Percentiles rank a stretch among this genome's conserved stretches.
phyloP scores from a whole-genome alignment of 1,140 invertebrate genomes.

The Cyclina sinensis region DNA sequence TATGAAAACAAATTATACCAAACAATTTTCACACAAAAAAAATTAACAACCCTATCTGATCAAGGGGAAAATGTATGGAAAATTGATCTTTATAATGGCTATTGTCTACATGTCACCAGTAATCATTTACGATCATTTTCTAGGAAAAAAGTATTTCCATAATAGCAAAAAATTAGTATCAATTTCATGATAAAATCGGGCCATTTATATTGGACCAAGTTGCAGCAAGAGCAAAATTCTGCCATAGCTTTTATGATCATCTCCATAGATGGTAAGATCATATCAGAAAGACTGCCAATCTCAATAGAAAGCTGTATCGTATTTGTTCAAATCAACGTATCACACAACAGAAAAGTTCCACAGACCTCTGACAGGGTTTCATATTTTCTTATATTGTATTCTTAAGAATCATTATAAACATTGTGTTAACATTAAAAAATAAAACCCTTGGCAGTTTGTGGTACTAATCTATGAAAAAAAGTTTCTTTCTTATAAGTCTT shows the following conservation, averaged over 20 bases:
- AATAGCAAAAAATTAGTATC: conserved; percentile 28
- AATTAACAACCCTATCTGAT: neutral
- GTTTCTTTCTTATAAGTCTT: too few species aligned
- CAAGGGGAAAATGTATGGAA: neutral
- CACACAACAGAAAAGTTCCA: too few species aligned
- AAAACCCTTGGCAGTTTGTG: too few species aligned
- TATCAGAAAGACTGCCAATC: conserved; percentile 10
- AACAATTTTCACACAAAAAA: too few species aligned
- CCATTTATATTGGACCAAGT: neutral
- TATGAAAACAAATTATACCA: too few species aligned
- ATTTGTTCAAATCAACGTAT: neutral
- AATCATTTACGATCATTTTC: neutral
- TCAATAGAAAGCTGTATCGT: neutral
- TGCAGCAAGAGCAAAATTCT: conserved; percentile 13
- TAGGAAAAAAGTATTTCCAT: conserved; percentile 1
- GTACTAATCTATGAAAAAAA: too few species aligned
- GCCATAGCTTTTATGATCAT: conserved; percentile 8
- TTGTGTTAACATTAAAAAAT: too few species aligned
- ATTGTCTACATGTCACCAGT: conserved; percentile 8
- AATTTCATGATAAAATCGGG: conserved; percentile 18
- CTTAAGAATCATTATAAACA: too few species aligned
- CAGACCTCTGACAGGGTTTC: too few species aligned
- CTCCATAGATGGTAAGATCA: conserved; percentile 9
- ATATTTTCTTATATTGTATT: too few species aligned
- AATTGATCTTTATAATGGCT: neutral